These are phyloP conservation scores for Lathronympha strigana DNA, from an alignment of 2,888 invertebrate genomes.

Conservation along the genomic window DNA sequence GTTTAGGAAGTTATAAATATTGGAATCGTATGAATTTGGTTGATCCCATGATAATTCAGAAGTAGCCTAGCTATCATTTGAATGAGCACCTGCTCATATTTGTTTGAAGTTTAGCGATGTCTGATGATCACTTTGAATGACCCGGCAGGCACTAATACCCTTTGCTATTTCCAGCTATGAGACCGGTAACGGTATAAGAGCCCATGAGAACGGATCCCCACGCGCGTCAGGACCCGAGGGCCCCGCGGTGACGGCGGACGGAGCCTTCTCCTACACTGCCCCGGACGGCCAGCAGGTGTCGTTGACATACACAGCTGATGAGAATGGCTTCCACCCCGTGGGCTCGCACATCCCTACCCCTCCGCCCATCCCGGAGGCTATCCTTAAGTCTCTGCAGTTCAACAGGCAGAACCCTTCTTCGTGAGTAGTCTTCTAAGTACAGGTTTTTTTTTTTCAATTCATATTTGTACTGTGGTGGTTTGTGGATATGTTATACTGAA, in stretches of 20 bases:
- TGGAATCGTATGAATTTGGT: background rate
- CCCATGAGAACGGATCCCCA: slow-evolving; percentile 81
- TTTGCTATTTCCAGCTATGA: slow-evolving; percentile 71
- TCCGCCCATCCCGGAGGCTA: slow-evolving; percentile 83
- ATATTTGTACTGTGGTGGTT: no score
- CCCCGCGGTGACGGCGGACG: slow-evolving; percentile 82
- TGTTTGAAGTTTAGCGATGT: no score
- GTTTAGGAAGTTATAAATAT: no score
- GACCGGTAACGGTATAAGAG: slow-evolving; percentile 86
- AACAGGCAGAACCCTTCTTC: slow-evolving; percentile 67
- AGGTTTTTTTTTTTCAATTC: no score
- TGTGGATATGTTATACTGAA: no score
- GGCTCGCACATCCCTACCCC: slow-evolving; percentile 84
- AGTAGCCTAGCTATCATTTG: no score
- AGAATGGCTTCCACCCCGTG: slow-evolving; percentile 86
- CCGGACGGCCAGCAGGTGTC: slow-evolving; percentile 86
- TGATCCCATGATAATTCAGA: background rate
- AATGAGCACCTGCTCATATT: no score
- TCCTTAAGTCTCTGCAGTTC: slow-evolving; percentile 73
- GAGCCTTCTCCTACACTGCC: slow-evolving; percentile 86
- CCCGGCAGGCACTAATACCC: background rate
- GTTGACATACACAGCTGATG: slow-evolving; percentile 87
- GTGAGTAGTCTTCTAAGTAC: slow-evolving; percentile 53
- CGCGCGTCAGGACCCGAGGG: slow-evolving; percentile 79
- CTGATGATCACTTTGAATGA: background rate